Percentiles rank a stretch among this genome's conserved stretches.
These are phyloP conservation scores for Laspeyria flexula DNA, from an alignment of 2,888 invertebrate species.

Conservation along the genomic window DNA sequence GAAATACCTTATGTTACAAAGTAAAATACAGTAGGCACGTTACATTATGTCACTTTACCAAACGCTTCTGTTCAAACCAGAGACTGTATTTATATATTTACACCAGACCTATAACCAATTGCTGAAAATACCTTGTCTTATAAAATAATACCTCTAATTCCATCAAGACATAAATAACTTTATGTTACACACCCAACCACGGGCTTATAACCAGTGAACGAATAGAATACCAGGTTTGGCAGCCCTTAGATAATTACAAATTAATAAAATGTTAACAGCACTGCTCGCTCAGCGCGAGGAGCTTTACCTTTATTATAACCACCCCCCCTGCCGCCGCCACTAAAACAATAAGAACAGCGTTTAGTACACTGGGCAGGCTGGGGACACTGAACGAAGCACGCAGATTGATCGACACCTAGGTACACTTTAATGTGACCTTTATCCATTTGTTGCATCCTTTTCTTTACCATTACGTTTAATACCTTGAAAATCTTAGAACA, in stretches of 20 bases:
- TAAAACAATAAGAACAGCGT: slow-evolving; percentile 94
- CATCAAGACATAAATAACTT: slow-evolving; percentile 3
- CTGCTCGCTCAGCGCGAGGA: slow-evolving; percentile 90
- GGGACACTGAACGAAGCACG: slow-evolving; percentile 85
- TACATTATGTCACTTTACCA: not conserved
- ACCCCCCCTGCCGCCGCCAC: slow-evolving; percentile 97
- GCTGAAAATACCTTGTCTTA: not conserved
- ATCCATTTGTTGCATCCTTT: slow-evolving; percentile 83
- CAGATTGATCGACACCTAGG: slow-evolving; percentile 82
- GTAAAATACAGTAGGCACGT: not conserved
- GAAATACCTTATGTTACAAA: slow-evolving; percentile 1
- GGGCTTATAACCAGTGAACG: slow-evolving; percentile 45
- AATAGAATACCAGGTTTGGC: slow-evolving; percentile 72
- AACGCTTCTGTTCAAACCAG: not conserved
- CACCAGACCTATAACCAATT: not conserved
- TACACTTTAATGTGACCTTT: slow-evolving; percentile 81
- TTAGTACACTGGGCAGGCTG: slow-evolving; percentile 89
- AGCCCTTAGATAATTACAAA: slow-evolving; percentile 81
- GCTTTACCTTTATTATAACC: slow-evolving; percentile 99
- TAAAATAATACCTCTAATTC: slow-evolving; percentile 1
- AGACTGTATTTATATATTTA: not conserved
- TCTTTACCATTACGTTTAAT: slow-evolving; percentile 84
- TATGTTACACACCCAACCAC: slow-evolving; percentile 7
- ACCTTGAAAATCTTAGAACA: slow-evolving; percentile 84
- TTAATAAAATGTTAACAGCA: slow-evolving; percentile 89